phyloP scores from a whole-genome alignment of 2,797 vertebrate genomes.

The Sparidentex hasta region DNA sequence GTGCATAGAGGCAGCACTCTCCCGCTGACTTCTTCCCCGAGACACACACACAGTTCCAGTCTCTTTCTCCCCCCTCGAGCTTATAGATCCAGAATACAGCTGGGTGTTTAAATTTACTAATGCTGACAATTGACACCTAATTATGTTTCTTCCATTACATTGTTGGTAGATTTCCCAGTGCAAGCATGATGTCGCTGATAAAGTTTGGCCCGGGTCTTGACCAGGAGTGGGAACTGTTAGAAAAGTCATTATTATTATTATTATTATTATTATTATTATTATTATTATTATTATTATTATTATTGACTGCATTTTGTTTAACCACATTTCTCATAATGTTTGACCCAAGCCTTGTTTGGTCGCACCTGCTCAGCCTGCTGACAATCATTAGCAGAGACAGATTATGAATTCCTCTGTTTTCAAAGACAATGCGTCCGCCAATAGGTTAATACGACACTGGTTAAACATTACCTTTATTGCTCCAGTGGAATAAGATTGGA shows the following conservation, averaged over 20 bases:
- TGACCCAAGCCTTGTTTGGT: neutral
- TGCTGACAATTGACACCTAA: neutral
- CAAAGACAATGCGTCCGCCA: conserved; percentile 21
- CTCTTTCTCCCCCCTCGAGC: neutral
- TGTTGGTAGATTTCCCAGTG: neutral
- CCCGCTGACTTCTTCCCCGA: neutral
- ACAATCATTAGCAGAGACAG: conserved; percentile 27
- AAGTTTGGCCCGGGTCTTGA: neutral
- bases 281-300: no score
- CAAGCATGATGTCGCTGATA: neutral
- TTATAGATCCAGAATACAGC: neutral
- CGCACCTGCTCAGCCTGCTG: neutral
- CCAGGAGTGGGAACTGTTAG: neutral
- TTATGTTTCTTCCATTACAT: neutral
- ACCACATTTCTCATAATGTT: neutral
- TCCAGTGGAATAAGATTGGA: conserved; percentile 2
- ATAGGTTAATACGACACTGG: conserved; percentile 22
- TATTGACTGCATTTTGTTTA: no score
- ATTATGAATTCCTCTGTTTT: conserved; percentile 42
- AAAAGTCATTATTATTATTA: neutral
- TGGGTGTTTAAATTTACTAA: neutral
- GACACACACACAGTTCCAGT: neutral
- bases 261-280: no score
- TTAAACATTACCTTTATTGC: conserved; percentile 57
- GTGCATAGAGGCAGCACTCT: conserved; percentile 1